These are phyloP conservation scores for Ophiothrix spiculata DNA, from an alignment of 35 echinoderm and acorn worm species.

Conservation along the genomic window DNA sequence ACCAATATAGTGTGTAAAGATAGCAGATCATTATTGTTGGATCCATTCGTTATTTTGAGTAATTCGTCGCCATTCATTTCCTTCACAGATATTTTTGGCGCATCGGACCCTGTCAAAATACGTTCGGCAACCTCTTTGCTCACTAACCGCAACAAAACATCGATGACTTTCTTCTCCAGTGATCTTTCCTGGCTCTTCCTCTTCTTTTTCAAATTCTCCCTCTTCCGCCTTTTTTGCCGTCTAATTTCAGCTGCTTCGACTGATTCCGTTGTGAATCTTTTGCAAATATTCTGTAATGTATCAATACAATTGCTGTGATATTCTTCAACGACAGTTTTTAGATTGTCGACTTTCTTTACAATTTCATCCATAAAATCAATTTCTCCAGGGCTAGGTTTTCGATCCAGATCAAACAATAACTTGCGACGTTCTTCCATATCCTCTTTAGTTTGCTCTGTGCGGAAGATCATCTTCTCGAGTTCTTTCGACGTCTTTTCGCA, in stretches of 20 bases:
- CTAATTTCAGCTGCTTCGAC: conserved; percentile 60
- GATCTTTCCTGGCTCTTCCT: conserved; percentile 57
- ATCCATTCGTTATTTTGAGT: neutral
- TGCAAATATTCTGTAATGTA: conserved; percentile 64
- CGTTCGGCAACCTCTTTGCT: conserved; percentile 13
- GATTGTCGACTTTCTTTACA: conserved; percentile 55
- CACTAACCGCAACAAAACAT: conserved; percentile 49
- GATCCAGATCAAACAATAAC: neutral
- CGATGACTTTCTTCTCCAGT: conserved; percentile 58
- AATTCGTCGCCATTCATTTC: conserved; percentile 8
- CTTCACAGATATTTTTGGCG: neutral
- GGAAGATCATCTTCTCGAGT: conserved; percentile 64
- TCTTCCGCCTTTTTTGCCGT: conserved; percentile 47
- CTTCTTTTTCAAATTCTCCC: conserved; percentile 74
- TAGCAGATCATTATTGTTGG: neutral
- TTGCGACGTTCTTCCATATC: conserved; percentile 52
- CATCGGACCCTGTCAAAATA: conserved; percentile 1
- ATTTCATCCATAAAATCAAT: conserved; percentile 67
- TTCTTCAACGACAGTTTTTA: conserved; percentile 56
- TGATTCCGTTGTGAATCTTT: conserved; percentile 57
- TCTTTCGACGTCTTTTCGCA: conserved; percentile 76
- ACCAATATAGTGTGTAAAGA: neutral
- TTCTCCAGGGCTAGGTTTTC: conserved; percentile 52
- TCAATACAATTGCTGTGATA: conserved; percentile 49
- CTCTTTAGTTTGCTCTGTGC: conserved; percentile 47